Percentiles rank a stretch among this genome's conserved stretches.
These are phyloP conservation scores for Phataginus tricuspis DNA, from an alignment of 2,797 vertebrate species.

Conservation along the genomic window DNA sequence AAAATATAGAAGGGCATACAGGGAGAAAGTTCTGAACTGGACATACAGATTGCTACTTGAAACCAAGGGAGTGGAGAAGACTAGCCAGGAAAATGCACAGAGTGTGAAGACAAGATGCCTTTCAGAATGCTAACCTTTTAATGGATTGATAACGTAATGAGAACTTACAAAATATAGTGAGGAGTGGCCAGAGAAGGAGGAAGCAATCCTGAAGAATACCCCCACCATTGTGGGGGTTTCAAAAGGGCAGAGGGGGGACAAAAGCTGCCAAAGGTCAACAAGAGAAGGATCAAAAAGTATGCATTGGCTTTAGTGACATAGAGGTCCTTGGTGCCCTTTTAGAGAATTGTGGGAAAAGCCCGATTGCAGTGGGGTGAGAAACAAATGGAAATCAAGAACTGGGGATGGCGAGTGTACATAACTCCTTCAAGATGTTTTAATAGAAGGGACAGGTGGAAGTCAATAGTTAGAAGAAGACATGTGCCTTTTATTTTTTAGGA, in stretches of 20 bases:
- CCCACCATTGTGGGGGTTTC: background rate
- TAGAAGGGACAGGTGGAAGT: background rate
- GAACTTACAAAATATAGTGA: background rate
- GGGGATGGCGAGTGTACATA: background rate
- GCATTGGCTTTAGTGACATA: background rate
- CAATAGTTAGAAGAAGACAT: background rate
- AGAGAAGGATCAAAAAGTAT: background rate
- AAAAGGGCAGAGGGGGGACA: background rate
- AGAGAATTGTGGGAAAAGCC: background rate
- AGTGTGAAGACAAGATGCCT: background rate
- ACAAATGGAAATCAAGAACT: background rate
- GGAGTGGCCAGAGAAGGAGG: background rate
- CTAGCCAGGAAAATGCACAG: background rate
- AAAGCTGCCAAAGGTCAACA: background rate
- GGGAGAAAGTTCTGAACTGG: background rate
- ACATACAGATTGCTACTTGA: background rate
- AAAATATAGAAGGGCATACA: background rate
- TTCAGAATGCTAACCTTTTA: background rate
- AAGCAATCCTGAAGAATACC: background rate
- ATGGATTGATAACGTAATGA: background rate
- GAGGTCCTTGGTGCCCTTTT: background rate
- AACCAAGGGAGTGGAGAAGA: background rate
- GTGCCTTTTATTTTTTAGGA: background rate
- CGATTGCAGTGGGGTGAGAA: background rate
- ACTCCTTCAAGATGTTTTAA: background rate